Evolutionary conservation across 2,797 vertebrate genomes (phyloP), one percentile per base, ranked within the genome.

Genomic region (Dendrocincla tyrannina): DNA sequence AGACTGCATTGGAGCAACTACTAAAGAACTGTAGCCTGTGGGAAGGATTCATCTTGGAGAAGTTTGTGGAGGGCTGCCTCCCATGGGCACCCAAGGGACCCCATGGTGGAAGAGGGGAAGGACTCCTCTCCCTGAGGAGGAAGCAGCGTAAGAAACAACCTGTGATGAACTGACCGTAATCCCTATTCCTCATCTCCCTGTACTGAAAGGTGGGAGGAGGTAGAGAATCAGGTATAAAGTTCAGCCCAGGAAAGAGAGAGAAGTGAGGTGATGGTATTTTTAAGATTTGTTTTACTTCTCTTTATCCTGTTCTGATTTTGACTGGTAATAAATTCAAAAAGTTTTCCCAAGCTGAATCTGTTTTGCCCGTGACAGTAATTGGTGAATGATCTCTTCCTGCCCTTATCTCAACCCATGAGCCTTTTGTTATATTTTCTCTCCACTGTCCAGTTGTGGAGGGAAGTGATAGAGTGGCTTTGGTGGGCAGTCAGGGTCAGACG

Each of bases 161-260:
- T 76, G 15, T 19, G 18, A 56, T 67, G 30, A 46, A 8, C 17
- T 19, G 25, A 35, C 25, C 7, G 32, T 49, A 35, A 37, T 1
- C 4, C 17, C 10, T 15, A 28, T 7, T 55, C 11, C 13, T 16
- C 10, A 1, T 50, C 18, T 58, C n/a, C 2, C 0, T 33, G 9
- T 5, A 30, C 13, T 24, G 14, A 14, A 11, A 0, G 0, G 4
- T 6, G 33, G 23, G 28, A 50, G 19, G 53, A 25, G 11, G 8
- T n/a, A 56, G 23, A 76, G 27, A 42, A 10, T 10, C 19, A 16
- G 27, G 23, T 63, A 56, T n/a, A 42, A 69, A 82, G 5, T 42
- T 55, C 5, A 2, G 41, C 10, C 5, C 3, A 68, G 9, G 8
- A 17, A 89, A n/a, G 32, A 17, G 17, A 5, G 12, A 62, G 8